Conservation (phyloP, 2,113 vertebrate genomes). For the Channa argus region DNA sequence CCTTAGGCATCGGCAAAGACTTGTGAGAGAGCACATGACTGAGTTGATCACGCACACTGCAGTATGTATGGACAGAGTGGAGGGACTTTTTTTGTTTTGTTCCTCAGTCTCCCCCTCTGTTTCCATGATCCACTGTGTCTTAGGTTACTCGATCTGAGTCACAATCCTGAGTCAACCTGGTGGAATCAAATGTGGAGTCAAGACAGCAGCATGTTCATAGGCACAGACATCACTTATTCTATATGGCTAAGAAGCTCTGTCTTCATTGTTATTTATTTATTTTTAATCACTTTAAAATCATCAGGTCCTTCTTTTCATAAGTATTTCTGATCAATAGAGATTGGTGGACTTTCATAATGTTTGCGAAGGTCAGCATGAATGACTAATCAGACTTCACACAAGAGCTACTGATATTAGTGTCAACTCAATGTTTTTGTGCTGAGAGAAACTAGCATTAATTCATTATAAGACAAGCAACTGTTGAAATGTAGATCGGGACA, state of each 20-base stretch:
- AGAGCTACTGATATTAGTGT: slow-evolving; percentile 22
- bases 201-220: slow-evolving; percentile 82
- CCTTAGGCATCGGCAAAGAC: slow-evolving; percentile 83
- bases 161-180: slow-evolving; percentile 87
- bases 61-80: slow-evolving; percentile 79
- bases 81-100: slow-evolving; percentile 77
- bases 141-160: slow-evolving; percentile 79
- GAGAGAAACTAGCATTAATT: slow-evolving; percentile 15
- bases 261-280: slow-evolving; percentile 16
- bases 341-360: slow-evolving; percentile 18
- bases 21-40: slow-evolving; percentile 77
- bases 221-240: slow-evolving; percentile 72
- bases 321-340: slow-evolving; percentile 38
- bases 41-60: slow-evolving; percentile 75
- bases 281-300: slow-evolving; percentile 17
- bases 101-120: slow-evolving; percentile 77
- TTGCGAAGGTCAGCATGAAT: slow-evolving; percentile 26
- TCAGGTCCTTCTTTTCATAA: slow-evolving; percentile 12
- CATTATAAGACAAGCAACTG: slow-evolving; percentile 27
- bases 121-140: slow-evolving; percentile 81
- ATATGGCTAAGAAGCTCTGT: slow-evolving; percentile 50
- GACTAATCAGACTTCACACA: slow-evolving; percentile 28
- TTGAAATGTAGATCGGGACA: slow-evolving; percentile 8
- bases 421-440: slow-evolving; percentile 14
- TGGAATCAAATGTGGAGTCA: slow-evolving; percentile 86